Conservation (phyloP, 2,888 invertebrate species). For the Baccha elongata region DNA sequence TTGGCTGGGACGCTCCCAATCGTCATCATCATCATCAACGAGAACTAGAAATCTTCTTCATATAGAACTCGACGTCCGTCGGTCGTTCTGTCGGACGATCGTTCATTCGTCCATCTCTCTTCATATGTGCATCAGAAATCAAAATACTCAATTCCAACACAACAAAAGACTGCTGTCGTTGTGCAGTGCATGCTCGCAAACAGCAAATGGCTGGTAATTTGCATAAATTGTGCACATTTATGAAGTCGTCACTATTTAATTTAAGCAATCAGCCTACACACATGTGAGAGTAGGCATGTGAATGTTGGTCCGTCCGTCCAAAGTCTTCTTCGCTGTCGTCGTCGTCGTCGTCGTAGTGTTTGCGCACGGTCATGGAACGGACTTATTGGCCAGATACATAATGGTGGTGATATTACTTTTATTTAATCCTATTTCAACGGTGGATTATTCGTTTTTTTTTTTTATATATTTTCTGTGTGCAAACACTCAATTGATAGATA, state of each 20-base stretch:
- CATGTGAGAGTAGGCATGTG: slow-evolving; percentile 23
- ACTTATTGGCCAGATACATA: slow-evolving; percentile 57
- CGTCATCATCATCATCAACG: slow-evolving; percentile 44
- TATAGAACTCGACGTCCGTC: slow-evolving; percentile 4
- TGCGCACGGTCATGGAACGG: slow-evolving; percentile 49
- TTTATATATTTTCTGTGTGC: slow-evolving; percentile 18
- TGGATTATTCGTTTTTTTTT: slow-evolving; percentile 17
- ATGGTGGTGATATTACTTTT: slow-evolving; percentile 45
- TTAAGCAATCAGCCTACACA: slow-evolving; percentile 71
- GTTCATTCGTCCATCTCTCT: slow-evolving; percentile 26
- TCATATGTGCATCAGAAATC: slow-evolving; percentile 39
- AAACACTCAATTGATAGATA: slow-evolving; percentile 61
- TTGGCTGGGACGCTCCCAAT: slow-evolving; percentile 59
- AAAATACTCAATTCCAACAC: slow-evolving; percentile 24
- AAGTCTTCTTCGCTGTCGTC: neutral
- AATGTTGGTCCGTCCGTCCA: slow-evolving; percentile 5
- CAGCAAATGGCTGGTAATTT: slow-evolving; percentile 68
- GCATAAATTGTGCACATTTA: slow-evolving; percentile 74
- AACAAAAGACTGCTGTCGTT: slow-evolving; percentile 34
- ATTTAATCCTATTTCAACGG: slow-evolving; percentile 16
- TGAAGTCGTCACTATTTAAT: slow-evolving; percentile 74
- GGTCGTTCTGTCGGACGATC: neutral
- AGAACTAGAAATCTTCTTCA: slow-evolving; percentile 14
- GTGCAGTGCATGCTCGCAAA: slow-evolving; percentile 57
- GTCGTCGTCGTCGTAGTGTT: no score